A percentile compares a stretch with the other conserved stretches of the same genome.
Evolutionary conservation across 2,113 vertebrate genomes (phyloP).

Genomic region (Sciurus niger): DNA sequence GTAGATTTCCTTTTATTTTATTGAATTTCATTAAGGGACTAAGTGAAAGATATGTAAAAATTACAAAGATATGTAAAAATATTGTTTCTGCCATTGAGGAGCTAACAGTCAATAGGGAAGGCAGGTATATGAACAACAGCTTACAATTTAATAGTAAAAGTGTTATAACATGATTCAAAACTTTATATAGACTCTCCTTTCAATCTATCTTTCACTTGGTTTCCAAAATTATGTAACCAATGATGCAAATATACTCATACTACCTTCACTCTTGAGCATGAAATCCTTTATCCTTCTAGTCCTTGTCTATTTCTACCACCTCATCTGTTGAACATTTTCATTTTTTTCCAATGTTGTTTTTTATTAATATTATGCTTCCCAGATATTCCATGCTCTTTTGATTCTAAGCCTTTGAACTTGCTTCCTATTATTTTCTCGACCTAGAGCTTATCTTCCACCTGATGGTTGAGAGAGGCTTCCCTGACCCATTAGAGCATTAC

Average conservation of each 20-base stretch:
- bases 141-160: background rate
- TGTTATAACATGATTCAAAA: background rate
- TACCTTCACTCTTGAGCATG: background rate
- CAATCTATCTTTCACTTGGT: background rate
- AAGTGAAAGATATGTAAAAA: background rate
- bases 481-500: background rate
- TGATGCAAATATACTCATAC: background rate
- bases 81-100: background rate
- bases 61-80: background rate
- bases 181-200: background rate
- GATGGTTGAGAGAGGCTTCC: background rate
- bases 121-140: background rate
- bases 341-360: background rate
- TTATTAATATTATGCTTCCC: background rate
- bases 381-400: background rate
- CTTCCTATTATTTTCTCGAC: background rate
- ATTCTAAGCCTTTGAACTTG: background rate
- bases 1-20: conserved; percentile 17
- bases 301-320: background rate
- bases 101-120: background rate
- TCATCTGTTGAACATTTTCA: background rate
- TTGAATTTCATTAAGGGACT: background rate
- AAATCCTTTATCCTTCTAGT: background rate
- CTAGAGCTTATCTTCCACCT: background rate
- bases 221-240: conserved; percentile 3